Conservation (phyloP, 1,140 invertebrate genomes). For the Plodia interpunctella region DNA sequence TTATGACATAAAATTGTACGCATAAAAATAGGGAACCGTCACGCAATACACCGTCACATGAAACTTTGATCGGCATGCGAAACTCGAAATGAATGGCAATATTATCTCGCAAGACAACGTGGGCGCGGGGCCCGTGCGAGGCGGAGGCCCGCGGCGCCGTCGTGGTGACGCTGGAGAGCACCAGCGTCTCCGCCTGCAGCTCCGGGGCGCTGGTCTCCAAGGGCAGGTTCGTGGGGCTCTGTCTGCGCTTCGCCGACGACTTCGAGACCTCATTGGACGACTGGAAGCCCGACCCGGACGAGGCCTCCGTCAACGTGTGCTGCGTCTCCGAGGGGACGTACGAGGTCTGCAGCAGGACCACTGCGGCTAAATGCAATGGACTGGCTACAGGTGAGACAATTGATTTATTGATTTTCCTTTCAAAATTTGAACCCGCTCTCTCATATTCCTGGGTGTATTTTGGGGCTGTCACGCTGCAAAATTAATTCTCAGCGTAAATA, state of each 20-base stretch:
- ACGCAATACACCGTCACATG: too few species aligned
- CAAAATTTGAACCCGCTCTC: too few species aligned
- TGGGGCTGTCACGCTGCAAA: too few species aligned
- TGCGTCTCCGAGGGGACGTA: constrained; percentile 98
- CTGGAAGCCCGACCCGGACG: constrained; percentile 95
- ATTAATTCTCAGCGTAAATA: too few species aligned
- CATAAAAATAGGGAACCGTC: too few species aligned
- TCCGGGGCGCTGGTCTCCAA: constrained; percentile 88
- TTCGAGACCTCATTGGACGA: constrained; percentile 97
- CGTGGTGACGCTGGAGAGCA: constrained; percentile 95
- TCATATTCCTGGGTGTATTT: too few species aligned
- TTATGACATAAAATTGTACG: too few species aligned
- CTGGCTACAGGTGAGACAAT: constrained; percentile 17
- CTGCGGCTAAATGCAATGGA: constrained; percentile 86
- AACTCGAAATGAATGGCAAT: too few species aligned
- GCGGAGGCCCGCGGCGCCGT: constrained; percentile 91
- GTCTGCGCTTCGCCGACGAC: constrained; percentile 95
- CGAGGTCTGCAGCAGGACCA: constrained; percentile 95
- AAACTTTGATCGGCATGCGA: too few species aligned
- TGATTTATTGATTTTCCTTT: constrained; percentile 1
- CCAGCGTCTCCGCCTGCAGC: constrained; percentile 93
- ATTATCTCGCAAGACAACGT: constrained; percentile 77
- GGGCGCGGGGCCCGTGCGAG: constrained; percentile 84
- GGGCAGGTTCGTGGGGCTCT: constrained; percentile 90
- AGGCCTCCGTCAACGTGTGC: constrained; percentile 92